These are phyloP conservation scores for Amphipyra berbera DNA, from an alignment of 2,888 invertebrate species.

Conservation along the genomic window DNA sequence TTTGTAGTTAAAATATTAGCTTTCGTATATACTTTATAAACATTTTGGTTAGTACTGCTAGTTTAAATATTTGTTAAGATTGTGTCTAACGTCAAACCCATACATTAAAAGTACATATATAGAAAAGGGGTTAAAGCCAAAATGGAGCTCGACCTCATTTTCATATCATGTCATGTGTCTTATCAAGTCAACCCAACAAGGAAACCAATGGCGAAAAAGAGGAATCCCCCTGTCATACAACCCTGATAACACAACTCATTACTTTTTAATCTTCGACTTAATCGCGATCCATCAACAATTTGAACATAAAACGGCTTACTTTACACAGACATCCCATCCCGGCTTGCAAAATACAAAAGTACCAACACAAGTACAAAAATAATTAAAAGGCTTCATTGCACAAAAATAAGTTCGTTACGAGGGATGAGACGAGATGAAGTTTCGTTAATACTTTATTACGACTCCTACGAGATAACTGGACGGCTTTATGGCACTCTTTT, in stretches of 20 bases:
- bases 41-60: no score
- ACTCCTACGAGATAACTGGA: slow-evolving; percentile 75
- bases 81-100: no score
- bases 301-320: slow-evolving; percentile 8
- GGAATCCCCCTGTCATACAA: slow-evolving; percentile 1
- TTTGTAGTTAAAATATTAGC: no score
- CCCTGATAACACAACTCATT: slow-evolving; percentile 9
- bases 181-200: neutral
- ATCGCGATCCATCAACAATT: slow-evolving; percentile 17
- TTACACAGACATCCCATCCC: neutral
- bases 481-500: slow-evolving; percentile 79
- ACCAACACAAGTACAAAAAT: slow-evolving; percentile 20
- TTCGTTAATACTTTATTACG: slow-evolving; percentile 79
- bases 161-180: no score
- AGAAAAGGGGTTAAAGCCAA: no score
- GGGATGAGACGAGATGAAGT: slow-evolving; percentile 59
- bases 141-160: no score
- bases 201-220: neutral
- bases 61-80: no score
- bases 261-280: slow-evolving; percentile 23
- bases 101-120: no score
- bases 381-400: slow-evolving; percentile 42
- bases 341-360: neutral
- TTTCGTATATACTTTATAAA: no score
- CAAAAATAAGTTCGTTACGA: slow-evolving; percentile 52